Percentiles rank a stretch among this genome's conserved stretches.
phyloP scores from a whole-genome alignment of 2,888 invertebrate genomes.

The Crossocerus cetratus region DNA sequence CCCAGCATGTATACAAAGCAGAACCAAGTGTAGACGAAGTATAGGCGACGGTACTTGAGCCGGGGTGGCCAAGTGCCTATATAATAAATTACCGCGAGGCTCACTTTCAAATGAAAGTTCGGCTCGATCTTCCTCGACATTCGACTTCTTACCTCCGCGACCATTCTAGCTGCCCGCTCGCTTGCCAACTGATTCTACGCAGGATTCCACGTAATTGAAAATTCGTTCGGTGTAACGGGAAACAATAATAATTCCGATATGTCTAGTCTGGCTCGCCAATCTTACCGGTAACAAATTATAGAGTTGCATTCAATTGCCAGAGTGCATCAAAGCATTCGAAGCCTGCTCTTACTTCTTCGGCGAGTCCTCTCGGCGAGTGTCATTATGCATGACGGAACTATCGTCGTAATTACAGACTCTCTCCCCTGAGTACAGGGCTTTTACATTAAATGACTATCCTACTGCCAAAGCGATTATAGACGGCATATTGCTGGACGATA shows the following conservation, averaged over 20 bases:
- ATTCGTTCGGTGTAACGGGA: no score
- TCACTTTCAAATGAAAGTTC: conserved; percentile 60
- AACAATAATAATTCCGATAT: no score
- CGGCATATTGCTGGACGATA: no score
- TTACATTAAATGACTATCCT: not conserved
- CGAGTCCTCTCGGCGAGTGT: no score
- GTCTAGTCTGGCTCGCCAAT: no score
- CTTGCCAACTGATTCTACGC: no score
- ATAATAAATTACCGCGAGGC: conserved; percentile 57
- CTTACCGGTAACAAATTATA: no score
- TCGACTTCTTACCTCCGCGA: no score
- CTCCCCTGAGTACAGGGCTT: not conserved
- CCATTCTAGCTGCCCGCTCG: no score
- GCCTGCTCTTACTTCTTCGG: no score
- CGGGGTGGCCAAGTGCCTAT: conserved; percentile 66
- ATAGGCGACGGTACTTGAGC: conserved; percentile 31
- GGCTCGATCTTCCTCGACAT: conserved; percentile 42
- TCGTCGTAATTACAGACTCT: not conserved
- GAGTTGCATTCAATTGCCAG: not conserved
- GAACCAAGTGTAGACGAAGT: conserved; percentile 50
- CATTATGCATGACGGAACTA: no score
- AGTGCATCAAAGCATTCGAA: not conserved
- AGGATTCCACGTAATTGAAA: no score
- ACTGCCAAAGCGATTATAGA: not conserved
- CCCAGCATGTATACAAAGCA: conserved; percentile 56